phyloP scores from a whole-genome alignment of 2,113 vertebrate species.

The Poeciliopsis prolifica region DNA sequence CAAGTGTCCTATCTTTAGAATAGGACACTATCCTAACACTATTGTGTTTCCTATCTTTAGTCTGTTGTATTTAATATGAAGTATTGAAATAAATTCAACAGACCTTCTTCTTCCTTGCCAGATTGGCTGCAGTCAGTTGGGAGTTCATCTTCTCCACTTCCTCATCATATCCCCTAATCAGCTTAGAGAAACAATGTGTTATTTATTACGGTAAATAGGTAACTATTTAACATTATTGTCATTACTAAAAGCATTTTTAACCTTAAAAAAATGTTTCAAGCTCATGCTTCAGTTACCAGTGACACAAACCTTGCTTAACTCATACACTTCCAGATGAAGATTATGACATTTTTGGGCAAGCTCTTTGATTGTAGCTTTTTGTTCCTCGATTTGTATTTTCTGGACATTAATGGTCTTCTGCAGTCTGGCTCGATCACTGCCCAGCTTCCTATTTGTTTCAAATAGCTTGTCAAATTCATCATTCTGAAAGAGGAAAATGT shows the following conservation, averaged over 20 bases:
- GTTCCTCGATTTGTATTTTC: slow-evolving; percentile 87
- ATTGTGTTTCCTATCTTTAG: too few species aligned
- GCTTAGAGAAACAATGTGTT: not conserved
- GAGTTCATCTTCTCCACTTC: slow-evolving; percentile 86
- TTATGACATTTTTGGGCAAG: slow-evolving; percentile 81
- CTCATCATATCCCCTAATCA: slow-evolving; percentile 74
- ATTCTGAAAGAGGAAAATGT: slow-evolving; percentile 77
- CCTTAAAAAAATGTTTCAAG: too few species aligned
- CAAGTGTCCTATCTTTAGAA: too few species aligned
- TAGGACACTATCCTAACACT: too few species aligned
- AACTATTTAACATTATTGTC: too few species aligned
- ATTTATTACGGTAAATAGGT: too few species aligned
- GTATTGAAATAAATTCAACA: too few species aligned
- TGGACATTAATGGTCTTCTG: slow-evolving; percentile 82
- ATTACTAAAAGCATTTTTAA: too few species aligned
- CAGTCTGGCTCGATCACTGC: slow-evolving; percentile 84
- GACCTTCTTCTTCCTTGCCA: slow-evolving; percentile 80
- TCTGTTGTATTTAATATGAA: too few species aligned
- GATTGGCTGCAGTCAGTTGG: slow-evolving; percentile 86
- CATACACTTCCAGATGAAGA: slow-evolving; percentile 84
- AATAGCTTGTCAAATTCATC: slow-evolving; percentile 85
- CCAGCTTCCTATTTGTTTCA: slow-evolving; percentile 81
- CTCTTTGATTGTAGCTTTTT: slow-evolving; percentile 85
- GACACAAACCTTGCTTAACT: slow-evolving; percentile 83
- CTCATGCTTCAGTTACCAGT: not conserved